Percentiles rank a stretch among this genome's conserved stretches.
These are phyloP conservation scores for Deroplatys truncata DNA, from an alignment of 2,888 invertebrate genomes.

Conservation along the genomic window DNA sequence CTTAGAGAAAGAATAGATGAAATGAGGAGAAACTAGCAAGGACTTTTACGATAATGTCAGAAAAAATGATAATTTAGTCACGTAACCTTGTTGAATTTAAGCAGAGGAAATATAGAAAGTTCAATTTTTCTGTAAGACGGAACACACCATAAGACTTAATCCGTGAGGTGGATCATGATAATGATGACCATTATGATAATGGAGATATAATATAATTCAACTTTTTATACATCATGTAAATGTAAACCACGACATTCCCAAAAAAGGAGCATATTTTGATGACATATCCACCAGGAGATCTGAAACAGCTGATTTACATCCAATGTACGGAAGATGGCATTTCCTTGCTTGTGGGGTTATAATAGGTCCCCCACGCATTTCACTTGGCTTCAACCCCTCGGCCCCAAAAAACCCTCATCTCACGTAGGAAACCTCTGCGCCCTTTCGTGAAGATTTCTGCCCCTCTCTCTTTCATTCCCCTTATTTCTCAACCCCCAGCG, in stretches of 20 bases:
- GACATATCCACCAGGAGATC: not conserved
- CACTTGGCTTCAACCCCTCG: constrained; percentile 9
- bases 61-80: too few relatives aligned
- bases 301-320: not conserved
- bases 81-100: too few relatives aligned
- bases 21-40: too few relatives aligned
- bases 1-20: too few relatives aligned
- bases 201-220: too few relatives aligned
- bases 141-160: too few relatives aligned
- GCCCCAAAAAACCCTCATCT: not conserved
- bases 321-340: not conserved
- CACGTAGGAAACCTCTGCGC: constrained; percentile 17
- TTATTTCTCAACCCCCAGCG: constrained; percentile 14
- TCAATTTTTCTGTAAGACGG: too few relatives aligned
- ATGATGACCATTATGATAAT: too few relatives aligned
- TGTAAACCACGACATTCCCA: not conserved
- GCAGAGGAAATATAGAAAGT: too few relatives aligned
- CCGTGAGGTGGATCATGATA: too few relatives aligned
- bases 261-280: not conserved
- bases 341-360: constrained; percentile 6
- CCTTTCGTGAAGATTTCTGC: constrained; percentile 14
- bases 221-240: too few relatives aligned
- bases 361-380: constrained; percentile 18
- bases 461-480: not conserved
- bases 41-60: too few relatives aligned